A percentile compares a stretch with the other conserved stretches of the same genome.
These are phyloP conservation scores for Arnoldichthys spilopterus DNA, from an alignment of 2,797 vertebrate species.

Conservation along the genomic window DNA sequence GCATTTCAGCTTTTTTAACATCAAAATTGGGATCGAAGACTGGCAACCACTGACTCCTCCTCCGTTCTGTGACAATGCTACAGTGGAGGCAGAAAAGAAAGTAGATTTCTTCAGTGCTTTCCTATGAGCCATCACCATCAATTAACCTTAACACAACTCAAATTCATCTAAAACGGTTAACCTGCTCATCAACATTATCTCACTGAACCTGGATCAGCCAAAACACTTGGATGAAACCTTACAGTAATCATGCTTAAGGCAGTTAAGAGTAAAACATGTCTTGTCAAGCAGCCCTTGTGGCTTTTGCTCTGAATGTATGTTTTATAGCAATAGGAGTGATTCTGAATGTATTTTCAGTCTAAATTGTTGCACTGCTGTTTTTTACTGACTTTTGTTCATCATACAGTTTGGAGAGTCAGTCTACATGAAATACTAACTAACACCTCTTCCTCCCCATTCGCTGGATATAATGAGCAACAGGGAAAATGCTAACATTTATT, in stretches of 20 bases:
- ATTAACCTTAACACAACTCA: neutral
- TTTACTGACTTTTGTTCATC: no score
- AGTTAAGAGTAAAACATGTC: neutral
- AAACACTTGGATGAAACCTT: neutral
- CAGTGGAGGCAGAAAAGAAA: neutral
- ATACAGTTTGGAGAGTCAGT: no score
- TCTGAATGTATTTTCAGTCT: no score
- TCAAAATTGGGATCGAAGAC: conserved; percentile 65
- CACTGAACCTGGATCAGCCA: neutral
- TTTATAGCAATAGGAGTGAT: neutral
- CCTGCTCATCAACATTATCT: neutral
- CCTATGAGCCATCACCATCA: neutral
- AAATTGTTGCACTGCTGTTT: no score
- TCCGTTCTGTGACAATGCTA: conserved; percentile 57
- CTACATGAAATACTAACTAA: no score
- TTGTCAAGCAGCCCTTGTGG: no score
- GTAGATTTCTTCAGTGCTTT: conserved; percentile 63
- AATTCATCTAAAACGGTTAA: neutral
- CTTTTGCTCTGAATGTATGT: neutral
- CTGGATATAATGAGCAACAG: neutral
- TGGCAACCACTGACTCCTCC: conserved; percentile 69
- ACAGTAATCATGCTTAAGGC: neutral
- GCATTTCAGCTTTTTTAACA: conserved; percentile 71
- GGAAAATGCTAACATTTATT: neutral
- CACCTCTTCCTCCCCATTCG: neutral